Evolutionary conservation across 2,113 vertebrate genomes (phyloP), one percentile per base, ranked within the genome.

Genomic region (Galemys pyrenaicus): DNA sequence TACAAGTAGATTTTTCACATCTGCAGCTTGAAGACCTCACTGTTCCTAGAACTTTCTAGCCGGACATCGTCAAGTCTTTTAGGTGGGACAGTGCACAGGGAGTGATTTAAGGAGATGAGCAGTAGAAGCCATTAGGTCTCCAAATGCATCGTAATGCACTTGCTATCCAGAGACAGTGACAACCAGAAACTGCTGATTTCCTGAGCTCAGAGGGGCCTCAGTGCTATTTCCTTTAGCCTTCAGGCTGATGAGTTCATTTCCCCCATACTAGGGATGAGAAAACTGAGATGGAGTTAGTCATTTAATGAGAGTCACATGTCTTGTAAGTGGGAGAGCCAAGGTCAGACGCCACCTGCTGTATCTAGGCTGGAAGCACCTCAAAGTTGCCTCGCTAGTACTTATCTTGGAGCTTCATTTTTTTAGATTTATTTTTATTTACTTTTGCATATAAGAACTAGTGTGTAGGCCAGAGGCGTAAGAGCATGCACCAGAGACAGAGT

Each of bases 31-130:
- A 77, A 83, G 67, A 13, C 46, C 35, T 35, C 44, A 49, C 75
- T 94, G 20, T 93, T 94, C 22, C 67, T 89, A 88, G 65, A 79
- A 46, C 32, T 87, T 87, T 81, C 32, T 78, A 54, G 35, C 13
- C n/a, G 62, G 51, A 84, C 32, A 39, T 20, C 37, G 60, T 67
- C 71, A 70, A 35, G 87, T 89, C 26, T 71, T 84, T 65, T 75
- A 65, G 54, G 62, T 22, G 35, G 51, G 49, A 32, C 35, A 9
- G 13, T 26, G 79, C 70, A 28, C 8, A 49, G 4, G 58, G 16
- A 67, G 8, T 75, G 65, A 91, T 92, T 77, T 70, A 94, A 41
- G 8, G 73, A 94, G 87, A 80, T 0, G 6, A 74, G 41, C 78
- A 73, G 74, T 51, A 79, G 90, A 91, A 67, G 58, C 70, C 60